Conservation (phyloP, 2,888 invertebrate species). For the Prosopocoilus inquinatus region DNA sequence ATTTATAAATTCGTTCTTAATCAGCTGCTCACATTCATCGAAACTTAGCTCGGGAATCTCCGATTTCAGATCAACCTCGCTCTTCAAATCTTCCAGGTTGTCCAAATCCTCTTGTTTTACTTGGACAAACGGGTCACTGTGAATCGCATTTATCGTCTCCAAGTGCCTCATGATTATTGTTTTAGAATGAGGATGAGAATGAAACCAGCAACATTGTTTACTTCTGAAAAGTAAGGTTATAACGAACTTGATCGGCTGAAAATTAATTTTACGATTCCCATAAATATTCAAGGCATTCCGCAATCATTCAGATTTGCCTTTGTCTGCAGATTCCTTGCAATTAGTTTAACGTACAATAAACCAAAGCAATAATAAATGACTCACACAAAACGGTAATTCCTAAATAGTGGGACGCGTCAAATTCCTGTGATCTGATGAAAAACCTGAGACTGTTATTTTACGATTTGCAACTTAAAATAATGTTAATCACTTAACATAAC, state of each 20-base stretch:
- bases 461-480: background rate
- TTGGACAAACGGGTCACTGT: conserved; percentile 11
- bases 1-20: conserved; percentile 27
- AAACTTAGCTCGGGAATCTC: conserved; percentile 19
- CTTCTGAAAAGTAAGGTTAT: background rate
- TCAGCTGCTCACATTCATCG: conserved; percentile 24
- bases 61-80: conserved; percentile 17
- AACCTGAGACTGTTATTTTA: background rate
- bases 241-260: background rate
- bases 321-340: too few relatives aligned
- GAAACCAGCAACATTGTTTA: background rate
- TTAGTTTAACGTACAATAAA: too few relatives aligned
- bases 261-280: too few relatives aligned
- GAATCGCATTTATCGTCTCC: conserved; percentile 8
- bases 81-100: conserved; percentile 17
- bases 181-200: background rate
- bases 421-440: too few relatives aligned
- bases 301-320: background rate
- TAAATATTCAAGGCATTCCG: background rate
- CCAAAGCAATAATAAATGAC: too few relatives aligned
- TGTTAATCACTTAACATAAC: background rate
- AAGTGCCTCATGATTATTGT: conserved; percentile 23
- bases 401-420: too few relatives aligned
- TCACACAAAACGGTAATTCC: too few relatives aligned
- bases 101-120: conserved; percentile 36